Evolutionary conservation across 2,113 vertebrate species (phyloP).

Genomic region (Dromas ardeola): DNA sequence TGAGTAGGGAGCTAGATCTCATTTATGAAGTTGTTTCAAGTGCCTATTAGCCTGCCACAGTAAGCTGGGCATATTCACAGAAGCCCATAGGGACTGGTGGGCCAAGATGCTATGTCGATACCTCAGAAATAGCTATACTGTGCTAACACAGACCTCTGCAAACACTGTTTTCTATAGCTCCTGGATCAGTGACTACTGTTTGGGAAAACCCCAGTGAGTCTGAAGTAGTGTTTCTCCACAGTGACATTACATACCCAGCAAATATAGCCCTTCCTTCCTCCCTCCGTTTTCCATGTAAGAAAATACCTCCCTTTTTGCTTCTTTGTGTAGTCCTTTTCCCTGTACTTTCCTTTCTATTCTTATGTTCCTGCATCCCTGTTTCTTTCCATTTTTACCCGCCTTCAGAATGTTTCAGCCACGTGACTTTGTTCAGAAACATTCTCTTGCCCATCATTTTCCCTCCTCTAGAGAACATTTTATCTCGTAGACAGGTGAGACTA

Average conservation of each 20-base stretch:
- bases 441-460: neutral
- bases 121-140: neutral
- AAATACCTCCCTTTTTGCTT: neutral
- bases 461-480: neutral
- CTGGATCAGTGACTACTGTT: neutral
- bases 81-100: neutral
- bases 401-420: neutral
- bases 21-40: neutral
- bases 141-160: neutral
- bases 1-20: neutral
- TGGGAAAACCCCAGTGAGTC: neutral
- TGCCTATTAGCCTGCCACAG: neutral
- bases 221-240: neutral
- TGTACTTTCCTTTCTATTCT: neutral
- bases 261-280: neutral
- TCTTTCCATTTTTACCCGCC: neutral
- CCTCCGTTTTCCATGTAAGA: neutral
- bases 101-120: neutral
- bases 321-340: neutral
- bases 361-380: neutral
- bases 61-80: neutral
- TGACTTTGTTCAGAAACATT: neutral
- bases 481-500: neutral
- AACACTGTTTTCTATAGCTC: neutral
- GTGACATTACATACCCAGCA: neutral